Conservation (phyloP, 2,113 vertebrate species). For the rabbit (Oryctolagus cuniculus) region DNA sequence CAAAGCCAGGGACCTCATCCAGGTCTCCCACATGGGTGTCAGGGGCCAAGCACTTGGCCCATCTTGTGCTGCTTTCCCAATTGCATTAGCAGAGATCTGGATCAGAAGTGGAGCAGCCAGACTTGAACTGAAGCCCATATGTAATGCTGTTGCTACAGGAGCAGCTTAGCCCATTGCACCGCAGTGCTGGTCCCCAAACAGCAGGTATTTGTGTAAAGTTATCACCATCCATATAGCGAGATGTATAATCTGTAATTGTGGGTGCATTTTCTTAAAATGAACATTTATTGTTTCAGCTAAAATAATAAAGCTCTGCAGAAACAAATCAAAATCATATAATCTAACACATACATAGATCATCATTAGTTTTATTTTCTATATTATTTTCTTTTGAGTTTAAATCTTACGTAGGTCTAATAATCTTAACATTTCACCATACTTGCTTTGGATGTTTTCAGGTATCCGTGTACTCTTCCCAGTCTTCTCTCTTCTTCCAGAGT, state of each 20-base stretch:
- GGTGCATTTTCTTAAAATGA: constrained; percentile 1
- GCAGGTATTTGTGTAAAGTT: constrained; percentile 31
- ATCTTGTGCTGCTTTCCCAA: no score
- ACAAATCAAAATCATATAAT: background rate
- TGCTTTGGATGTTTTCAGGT: background rate
- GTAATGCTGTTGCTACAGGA: no score
- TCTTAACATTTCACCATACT: background rate
- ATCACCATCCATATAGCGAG: background rate
- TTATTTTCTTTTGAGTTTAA: background rate
- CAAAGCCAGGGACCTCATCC: no score
- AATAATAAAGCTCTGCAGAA: constrained; percentile 24
- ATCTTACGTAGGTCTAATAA: background rate
- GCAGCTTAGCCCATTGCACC: no score
- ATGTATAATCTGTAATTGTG: background rate
- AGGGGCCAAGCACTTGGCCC: no score
- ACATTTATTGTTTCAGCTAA: constrained; percentile 31
- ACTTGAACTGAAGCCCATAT: no score
- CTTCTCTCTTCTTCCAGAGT: background rate
- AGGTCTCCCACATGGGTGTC: no score
- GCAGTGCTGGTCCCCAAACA: background rate
- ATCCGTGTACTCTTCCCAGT: background rate
- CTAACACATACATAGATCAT: background rate
- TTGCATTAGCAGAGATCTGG: no score
- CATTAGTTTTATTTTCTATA: constrained; percentile 23
- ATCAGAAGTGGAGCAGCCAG: no score